Percentiles rank a stretch among this genome's conserved stretches.
phyloP scores from a whole-genome alignment of 2,113 vertebrate genomes.

The Triplophysa dalaica region DNA sequence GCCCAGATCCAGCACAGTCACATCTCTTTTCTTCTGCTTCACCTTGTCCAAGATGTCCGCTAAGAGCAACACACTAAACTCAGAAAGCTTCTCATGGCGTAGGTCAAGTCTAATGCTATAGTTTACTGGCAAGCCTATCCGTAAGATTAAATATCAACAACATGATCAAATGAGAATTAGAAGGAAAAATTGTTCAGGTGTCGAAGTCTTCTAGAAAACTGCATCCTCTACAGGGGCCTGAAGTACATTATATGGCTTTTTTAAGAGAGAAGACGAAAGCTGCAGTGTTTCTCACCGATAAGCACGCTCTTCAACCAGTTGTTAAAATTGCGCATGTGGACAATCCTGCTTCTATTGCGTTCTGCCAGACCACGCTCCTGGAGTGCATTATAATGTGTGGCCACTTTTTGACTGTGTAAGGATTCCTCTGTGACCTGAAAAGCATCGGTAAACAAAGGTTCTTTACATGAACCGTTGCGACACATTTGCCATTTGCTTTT shows the following conservation, averaged over 20 bases:
- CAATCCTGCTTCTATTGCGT: conserved; percentile 88
- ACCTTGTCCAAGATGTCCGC: conserved; percentile 89
- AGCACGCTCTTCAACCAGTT: conserved; percentile 98
- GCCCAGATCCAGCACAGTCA: conserved; percentile 91
- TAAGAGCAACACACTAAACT: conserved; percentile 57
- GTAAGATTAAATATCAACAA: background rate
- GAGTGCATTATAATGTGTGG: conserved; percentile 90
- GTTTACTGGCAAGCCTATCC: background rate
- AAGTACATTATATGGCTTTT: background rate
- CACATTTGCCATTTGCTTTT: too few species aligned
- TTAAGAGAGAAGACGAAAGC: background rate
- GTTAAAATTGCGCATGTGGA: conserved; percentile 97
- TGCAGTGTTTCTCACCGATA: conserved; percentile 78
- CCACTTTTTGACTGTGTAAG: conserved; percentile 83
- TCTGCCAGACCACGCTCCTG: conserved; percentile 88
- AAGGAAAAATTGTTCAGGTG: background rate
- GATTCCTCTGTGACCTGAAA: conserved; percentile 63
- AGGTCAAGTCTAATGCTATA: background rate
- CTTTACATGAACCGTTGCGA: too few species aligned
- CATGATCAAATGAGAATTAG: background rate
- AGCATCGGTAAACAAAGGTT: background rate
- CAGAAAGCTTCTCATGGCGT: background rate
- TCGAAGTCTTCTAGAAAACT: background rate
- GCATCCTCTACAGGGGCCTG: background rate
- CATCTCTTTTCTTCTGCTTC: conserved; percentile 67